phyloP scores from a whole-genome alignment of 1,140 invertebrate species.

The Dryas iulia region DNA sequence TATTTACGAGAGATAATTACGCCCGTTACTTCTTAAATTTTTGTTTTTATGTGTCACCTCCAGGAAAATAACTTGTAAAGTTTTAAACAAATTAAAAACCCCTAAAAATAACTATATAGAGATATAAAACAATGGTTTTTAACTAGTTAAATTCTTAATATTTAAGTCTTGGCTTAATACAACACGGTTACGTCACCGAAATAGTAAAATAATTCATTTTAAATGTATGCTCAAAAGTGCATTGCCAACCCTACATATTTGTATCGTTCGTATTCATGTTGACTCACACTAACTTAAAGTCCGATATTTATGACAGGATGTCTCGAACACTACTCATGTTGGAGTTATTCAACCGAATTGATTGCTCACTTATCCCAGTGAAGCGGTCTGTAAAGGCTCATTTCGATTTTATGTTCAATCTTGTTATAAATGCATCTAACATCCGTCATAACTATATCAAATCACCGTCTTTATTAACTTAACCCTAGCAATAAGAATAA shows the following conservation, averaged over 20 bases:
- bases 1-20: no score
- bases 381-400: conserved; percentile 16
- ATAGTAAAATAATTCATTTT: background rate
- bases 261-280: conserved; percentile 24
- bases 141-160: no score
- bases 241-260: conserved; percentile 13
- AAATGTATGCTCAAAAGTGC: background rate
- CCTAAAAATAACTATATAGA: no score
- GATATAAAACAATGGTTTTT: no score
- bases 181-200: background rate
- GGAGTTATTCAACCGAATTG: conserved; percentile 27
- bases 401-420: conserved; percentile 23
- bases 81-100: no score
- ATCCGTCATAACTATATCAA: conserved; percentile 3
- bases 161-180: no score
- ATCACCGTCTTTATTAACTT: conserved; percentile 1
- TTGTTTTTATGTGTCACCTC: no score
- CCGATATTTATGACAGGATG: conserved; percentile 29
- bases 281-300: conserved; percentile 26
- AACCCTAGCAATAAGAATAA: background rate
- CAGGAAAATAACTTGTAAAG: no score
- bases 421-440: conserved; percentile 24
- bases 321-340: conserved; percentile 23
- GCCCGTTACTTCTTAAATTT: no score
- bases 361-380: conserved; percentile 22